Conservation (phyloP, 1,140 invertebrate genomes). For the Drosophila mauritiana region DNA sequence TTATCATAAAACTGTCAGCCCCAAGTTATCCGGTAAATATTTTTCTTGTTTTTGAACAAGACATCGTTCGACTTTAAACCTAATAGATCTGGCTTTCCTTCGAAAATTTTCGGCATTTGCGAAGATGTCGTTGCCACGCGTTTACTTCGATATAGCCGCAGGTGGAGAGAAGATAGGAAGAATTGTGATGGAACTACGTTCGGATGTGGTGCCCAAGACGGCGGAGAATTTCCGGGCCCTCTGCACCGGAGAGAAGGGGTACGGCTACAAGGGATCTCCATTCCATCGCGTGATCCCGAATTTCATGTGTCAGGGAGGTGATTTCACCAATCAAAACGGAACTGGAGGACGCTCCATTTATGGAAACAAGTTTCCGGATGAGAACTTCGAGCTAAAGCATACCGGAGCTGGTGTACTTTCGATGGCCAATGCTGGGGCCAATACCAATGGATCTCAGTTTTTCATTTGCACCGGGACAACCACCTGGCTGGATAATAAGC, state of each 20-base stretch:
- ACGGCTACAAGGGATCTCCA: conserved; percentile 94
- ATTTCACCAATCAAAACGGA: conserved; percentile 97
- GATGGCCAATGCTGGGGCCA: conserved; percentile 97
- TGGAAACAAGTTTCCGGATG: conserved; percentile 96
- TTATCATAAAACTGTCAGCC: not conserved
- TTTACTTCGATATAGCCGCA: conserved; percentile 31
- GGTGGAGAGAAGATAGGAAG: conserved; percentile 19
- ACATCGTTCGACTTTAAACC: not conserved
- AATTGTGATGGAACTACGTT: conserved; percentile 89
- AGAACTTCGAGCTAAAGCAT: conserved; percentile 97
- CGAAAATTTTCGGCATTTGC: conserved; percentile 13
- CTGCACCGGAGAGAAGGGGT: conserved; percentile 96
- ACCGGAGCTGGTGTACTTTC: conserved; percentile 94
- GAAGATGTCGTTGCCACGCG: conserved; percentile 32
- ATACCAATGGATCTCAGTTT: conserved; percentile 98
- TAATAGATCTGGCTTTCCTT: conserved; percentile 9
- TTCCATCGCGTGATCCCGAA: conserved; percentile 98
- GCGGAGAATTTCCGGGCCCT: conserved; percentile 96
- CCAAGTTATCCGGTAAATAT: conserved; percentile 19
- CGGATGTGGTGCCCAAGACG: conserved; percentile 95
- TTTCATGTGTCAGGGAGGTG: conserved; percentile 98
- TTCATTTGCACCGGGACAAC: conserved; percentile 97
- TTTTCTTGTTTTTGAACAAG: not conserved
- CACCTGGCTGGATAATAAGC: conserved; percentile 96
- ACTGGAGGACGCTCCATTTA: conserved; percentile 98